Base-by-base conservation (phyloP, 1,140 invertebrate species). In the Trichonephila inaurata region DNA sequence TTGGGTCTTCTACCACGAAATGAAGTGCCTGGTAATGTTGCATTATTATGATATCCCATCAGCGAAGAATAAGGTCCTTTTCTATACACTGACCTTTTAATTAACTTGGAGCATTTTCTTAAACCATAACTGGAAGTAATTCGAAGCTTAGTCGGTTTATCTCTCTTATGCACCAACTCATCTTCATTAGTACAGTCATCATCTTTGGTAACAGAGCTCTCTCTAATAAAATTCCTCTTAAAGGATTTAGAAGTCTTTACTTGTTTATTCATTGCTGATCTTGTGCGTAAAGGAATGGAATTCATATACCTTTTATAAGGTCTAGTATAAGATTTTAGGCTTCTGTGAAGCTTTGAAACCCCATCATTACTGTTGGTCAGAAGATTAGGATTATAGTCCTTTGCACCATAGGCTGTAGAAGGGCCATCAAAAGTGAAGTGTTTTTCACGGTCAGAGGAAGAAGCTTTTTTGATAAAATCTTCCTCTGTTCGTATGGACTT, bases 381-480 rank as follows among this genome's bases (percentile, higher is more conserved):
- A 18, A 33, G 28, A 19, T 77, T 77, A 18, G 14, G 33, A 40
- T 77, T 40, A 64, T 19, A 64, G 28, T 77, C 72, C 28, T 12
- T 85, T 85, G 21, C 44, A 61, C 83, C 51, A 14, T 85, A 28
- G 10, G 83, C 83, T 85, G 83, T 24, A 81, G 72, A 85, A 85
- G 51, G 58, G 83, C 18, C 72, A 77, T 77, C 28, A 28, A 40
- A 51, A 51, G 51, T 51, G 51, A 51, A 51, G 51, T 10, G 51
- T 51, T 51, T 51, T 51, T 51, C 51, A 51, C 51, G 8, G 66
- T 12, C 72, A 40, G 33, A 77, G 72, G 72, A 77, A 77, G 72
- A 77, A 77, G 72, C 72, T 77, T 77, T 77, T 77, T 28, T 77
- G 72, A 28, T 33, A 28, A 77, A 77, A 77, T 12, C 28, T 77